Evolutionary conservation across 2,888 invertebrate genomes (phyloP).

Genomic region (Lasioglossum vierecki): DNA sequence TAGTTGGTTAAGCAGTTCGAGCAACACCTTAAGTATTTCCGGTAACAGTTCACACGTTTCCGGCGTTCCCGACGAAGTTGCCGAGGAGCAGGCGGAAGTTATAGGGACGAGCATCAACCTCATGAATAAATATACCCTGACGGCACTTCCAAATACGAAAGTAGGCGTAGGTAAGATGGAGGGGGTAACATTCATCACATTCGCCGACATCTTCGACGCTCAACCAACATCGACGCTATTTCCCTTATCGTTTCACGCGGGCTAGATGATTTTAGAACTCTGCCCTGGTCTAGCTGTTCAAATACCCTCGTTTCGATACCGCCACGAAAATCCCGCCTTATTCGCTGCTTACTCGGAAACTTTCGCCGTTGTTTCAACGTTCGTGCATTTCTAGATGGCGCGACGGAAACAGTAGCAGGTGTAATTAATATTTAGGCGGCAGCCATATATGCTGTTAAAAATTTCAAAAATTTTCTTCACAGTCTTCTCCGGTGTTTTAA

Average conservation of each 20-base stretch:
- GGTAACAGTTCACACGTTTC: conserved; percentile 16
- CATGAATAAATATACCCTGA: conserved; percentile 66
- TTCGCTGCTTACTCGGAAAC: background rate
- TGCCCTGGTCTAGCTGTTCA: conserved; percentile 13
- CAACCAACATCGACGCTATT: conserved; percentile 26
- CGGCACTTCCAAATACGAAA: conserved; percentile 8
- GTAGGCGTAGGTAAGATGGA: background rate
- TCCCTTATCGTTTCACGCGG: conserved; percentile 3
- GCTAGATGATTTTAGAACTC: background rate
- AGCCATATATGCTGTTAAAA: background rate
- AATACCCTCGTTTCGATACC: conserved; percentile 23
- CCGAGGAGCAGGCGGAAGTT: conserved; percentile 39
- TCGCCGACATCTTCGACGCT: conserved; percentile 35
- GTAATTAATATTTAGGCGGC: conserved; percentile 26
- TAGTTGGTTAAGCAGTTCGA: background rate
- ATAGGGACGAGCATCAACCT: conserved; percentile 48
- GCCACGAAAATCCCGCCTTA: background rate
- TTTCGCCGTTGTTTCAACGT: background rate
- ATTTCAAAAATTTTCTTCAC: no score
- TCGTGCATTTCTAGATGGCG: background rate
- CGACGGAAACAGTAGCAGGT: background rate
- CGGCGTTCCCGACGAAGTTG: background rate
- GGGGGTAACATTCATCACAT: conserved; percentile 36
- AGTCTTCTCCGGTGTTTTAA: no score
- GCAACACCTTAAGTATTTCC: background rate